A percentile compares a stretch with the other conserved stretches of the same genome.
phyloP scores from a whole-genome alignment of 1,140 invertebrate genomes.

The Dryas iulia region DNA sequence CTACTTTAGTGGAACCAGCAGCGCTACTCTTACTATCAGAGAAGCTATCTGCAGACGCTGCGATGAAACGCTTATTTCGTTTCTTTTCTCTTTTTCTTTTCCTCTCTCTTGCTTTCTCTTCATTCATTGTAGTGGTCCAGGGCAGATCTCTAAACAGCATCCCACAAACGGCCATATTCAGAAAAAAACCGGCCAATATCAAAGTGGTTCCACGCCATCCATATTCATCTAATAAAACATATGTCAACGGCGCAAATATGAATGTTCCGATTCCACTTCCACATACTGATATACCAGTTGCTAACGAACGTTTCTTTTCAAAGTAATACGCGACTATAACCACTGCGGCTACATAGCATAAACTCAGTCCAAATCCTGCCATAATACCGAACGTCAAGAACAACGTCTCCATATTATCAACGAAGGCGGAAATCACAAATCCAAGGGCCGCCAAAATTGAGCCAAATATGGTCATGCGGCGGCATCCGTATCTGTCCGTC shows the following conservation, averaged over 20 bases:
- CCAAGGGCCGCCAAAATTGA: conserved; percentile 88
- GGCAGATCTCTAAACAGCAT: conserved; percentile 90
- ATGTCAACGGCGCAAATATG: conserved; percentile 93
- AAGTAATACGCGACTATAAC: conserved; percentile 98
- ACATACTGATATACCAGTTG: conserved; percentile 95
- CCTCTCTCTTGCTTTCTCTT: conserved; percentile 83
- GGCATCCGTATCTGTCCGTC: conserved; percentile 92
- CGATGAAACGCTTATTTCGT: conserved; percentile 80
- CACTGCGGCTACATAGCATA: conserved; percentile 93
- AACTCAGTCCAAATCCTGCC: conserved; percentile 91
- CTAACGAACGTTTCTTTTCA: conserved; percentile 93
- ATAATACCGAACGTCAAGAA: conserved; percentile 93
- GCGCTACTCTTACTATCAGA: conserved; percentile 86
- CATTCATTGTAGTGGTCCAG: conserved; percentile 85
- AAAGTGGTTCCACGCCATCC: conserved; percentile 92
- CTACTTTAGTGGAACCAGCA: conserved; percentile 74
- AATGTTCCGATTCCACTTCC: conserved; percentile 95
- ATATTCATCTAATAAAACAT: conserved; percentile 88
- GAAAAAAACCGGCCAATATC: conserved; percentile 90
- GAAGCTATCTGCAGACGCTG: conserved; percentile 84
- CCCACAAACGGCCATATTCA: conserved; percentile 94
- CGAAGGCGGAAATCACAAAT: conserved; percentile 90
- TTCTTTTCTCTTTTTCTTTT: conserved; percentile 82
- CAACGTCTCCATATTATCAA: conserved; percentile 88
- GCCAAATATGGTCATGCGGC: conserved; percentile 89